Evolutionary conservation across 2,888 invertebrate genomes (phyloP).

Genomic region (Cistogaster globosa): DNA sequence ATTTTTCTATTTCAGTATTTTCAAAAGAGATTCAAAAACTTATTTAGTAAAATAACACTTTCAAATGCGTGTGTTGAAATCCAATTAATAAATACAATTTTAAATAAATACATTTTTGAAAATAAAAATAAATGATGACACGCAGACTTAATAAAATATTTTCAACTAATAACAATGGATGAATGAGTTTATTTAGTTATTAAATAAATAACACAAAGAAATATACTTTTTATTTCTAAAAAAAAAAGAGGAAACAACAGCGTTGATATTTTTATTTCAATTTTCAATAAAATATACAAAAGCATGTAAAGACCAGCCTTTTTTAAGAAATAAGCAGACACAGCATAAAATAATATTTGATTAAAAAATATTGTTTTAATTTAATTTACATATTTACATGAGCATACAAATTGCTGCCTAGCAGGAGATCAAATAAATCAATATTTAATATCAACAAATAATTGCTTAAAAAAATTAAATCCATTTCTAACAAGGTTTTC

Average conservation of each 20-base stretch:
- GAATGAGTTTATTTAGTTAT: conserved; percentile 55
- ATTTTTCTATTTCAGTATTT: conserved; percentile 4
- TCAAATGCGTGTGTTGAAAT: conserved; percentile 66
- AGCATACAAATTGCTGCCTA: conserved; percentile 55
- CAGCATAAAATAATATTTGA: not conserved
- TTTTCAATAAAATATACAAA: conserved; percentile 5
- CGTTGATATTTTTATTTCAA: conserved; percentile 47
- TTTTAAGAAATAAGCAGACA: not conserved
- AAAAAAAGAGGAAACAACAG: not conserved
- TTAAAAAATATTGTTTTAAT: conserved; percentile 57
- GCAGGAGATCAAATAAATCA: conserved; percentile 40
- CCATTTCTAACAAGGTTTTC: not conserved
- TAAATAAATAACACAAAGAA: conserved; percentile 33
- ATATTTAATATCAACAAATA: conserved; percentile 30
- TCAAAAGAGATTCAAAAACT: conserved; percentile 17
- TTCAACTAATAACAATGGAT: conserved; percentile 46
- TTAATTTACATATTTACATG: conserved; percentile 44
- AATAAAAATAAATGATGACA: conserved; percentile 52
- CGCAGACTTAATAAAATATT: conserved; percentile 41
- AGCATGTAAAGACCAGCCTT: conserved; percentile 21
- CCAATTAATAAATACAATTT: conserved; percentile 68
- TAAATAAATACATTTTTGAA: conserved; percentile 12
- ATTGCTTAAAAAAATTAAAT: conserved; percentile 5
- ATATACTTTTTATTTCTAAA: not conserved
- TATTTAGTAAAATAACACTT: conserved; percentile 58